Evolutionary conservation across 2,888 invertebrate species (phyloP).

Genomic region (Xanthia togata): DNA sequence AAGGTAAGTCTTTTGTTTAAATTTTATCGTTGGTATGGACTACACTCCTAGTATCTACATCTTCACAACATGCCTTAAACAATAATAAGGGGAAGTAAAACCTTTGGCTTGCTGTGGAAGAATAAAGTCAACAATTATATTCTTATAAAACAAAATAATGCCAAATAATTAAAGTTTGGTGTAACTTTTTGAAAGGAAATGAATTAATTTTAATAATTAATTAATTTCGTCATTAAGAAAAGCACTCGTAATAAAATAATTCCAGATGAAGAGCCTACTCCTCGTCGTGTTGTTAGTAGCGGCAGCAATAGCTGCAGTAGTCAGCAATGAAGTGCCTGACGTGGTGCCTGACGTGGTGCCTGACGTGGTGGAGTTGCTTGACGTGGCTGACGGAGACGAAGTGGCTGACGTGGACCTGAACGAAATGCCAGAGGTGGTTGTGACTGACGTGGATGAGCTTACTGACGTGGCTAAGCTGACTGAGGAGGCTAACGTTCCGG

Average conservation of each 20-base stretch:
- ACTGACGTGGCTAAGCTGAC: background rate
- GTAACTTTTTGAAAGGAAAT: background rate
- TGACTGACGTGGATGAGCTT: slow-evolving; percentile 13
- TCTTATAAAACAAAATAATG: background rate
- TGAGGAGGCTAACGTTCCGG: background rate
- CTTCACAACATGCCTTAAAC: background rate
- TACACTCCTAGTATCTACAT: background rate
- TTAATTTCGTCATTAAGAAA: background rate
- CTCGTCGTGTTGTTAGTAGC: slow-evolving; percentile 33
- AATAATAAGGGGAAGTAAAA: background rate
- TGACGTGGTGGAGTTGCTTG: background rate
- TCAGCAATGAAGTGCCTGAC: slow-evolving; percentile 15
- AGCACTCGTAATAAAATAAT: no score
- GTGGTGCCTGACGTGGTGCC: background rate
- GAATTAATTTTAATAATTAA: background rate
- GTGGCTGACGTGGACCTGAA: background rate
- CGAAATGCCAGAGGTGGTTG: background rate
- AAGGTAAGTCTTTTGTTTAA: background rate
- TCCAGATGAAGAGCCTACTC: background rate
- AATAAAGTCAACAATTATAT: background rate
- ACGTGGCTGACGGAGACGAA: slow-evolving; percentile 1
- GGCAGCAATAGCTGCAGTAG: slow-evolving; percentile 27
- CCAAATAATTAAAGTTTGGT: background rate
- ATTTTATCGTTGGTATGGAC: background rate
- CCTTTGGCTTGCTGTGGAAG: background rate